Evolutionary conservation across 2,888 invertebrate species (phyloP).

Genomic region (Drosophila melanosoma): DNA sequence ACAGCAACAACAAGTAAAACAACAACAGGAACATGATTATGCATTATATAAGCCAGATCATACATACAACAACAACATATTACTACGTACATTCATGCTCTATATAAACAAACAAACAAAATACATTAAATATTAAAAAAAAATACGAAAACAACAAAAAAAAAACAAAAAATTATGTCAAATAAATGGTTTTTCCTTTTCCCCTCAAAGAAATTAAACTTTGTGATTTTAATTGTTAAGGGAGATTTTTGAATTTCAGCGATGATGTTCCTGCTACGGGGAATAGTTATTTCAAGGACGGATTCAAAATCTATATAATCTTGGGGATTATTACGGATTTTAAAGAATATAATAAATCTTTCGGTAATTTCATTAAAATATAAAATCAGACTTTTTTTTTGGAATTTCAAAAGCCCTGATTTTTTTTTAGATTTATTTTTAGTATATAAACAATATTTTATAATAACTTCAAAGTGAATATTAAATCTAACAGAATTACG

Average conservation of each 20-base stretch:
- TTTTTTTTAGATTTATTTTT: no score
- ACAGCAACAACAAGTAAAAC: constrained; percentile 27
- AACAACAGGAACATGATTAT: constrained; percentile 43
- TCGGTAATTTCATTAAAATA: no score
- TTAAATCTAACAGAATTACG: not conserved
- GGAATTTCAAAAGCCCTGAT: no score
- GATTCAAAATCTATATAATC: not conserved
- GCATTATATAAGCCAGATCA: constrained; percentile 76
- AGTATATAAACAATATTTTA: no score
- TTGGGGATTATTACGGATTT: not conserved
- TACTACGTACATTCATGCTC: constrained; percentile 80
- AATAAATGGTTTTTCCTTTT: constrained; percentile 82
- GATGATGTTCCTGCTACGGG: not conserved
- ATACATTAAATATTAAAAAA: constrained; percentile 57
- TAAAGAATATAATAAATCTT: not conserved
- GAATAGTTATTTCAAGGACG: not conserved
- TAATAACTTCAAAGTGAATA: not conserved
- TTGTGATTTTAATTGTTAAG: constrained; percentile 18
- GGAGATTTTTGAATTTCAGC: not conserved
- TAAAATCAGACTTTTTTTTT: no score
- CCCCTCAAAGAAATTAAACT: constrained; percentile 70
- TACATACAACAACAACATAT: constrained; percentile 59
- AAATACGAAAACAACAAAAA: constrained; percentile 45
- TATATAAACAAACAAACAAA: constrained; percentile 70
- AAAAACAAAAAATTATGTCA: constrained; percentile 70